Evolutionary conservation across 64 coral and sea anemone genomes (phyloP), one percentile per base, ranked within the genome.

Genomic region (Catalaphyllia jardinei): DNA sequence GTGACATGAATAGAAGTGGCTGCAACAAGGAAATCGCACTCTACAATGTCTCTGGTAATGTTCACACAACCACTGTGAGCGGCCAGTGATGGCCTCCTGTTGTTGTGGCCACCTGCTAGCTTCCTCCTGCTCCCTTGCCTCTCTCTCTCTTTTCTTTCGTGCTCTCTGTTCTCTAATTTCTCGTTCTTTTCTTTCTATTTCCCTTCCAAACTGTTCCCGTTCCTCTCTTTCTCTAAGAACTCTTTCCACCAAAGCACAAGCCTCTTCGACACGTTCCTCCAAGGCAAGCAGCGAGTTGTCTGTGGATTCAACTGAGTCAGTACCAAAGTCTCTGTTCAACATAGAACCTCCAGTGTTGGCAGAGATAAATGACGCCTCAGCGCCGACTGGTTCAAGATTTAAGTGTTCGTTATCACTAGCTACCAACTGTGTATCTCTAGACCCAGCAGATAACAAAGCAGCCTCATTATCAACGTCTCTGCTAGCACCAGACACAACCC

Each of bases 1-100:
- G 77, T 93, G 92, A 52, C 92, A 93, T 22, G 65, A 17, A 62
- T 60, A 93, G 86, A 93, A 93, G 13, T 80, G 24, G 5, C 39
- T 24, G 55, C 92, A 93, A 55, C 92, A 93, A 59, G 76, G 86
- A 42, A 93, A 93, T 2, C 74, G 59, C 11, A 93, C 76, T 67
- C 29, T 31, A 67, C 91, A 93, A 18, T 52, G 63, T 22, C 91
- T 46, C 49, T 93, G 76, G 29, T 88, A 93, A 73, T 93, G 91
- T 19, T 67, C 76, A 93, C 91, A 87, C 1, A 77, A 42, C 49
- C 84, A 71, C 39, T 50, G 22, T 50, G 74, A 77, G 1, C 39
- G 74, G 3, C 33, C 74, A 50, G 38, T 77, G 10, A 77, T 50
- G 7, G 74, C 35, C 31, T 77, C 74, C 24, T 77, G 74, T 50